These are phyloP conservation scores for Heterohyrax brucei DNA, from an alignment of 2,797 vertebrate species.

Conservation along the genomic window DNA sequence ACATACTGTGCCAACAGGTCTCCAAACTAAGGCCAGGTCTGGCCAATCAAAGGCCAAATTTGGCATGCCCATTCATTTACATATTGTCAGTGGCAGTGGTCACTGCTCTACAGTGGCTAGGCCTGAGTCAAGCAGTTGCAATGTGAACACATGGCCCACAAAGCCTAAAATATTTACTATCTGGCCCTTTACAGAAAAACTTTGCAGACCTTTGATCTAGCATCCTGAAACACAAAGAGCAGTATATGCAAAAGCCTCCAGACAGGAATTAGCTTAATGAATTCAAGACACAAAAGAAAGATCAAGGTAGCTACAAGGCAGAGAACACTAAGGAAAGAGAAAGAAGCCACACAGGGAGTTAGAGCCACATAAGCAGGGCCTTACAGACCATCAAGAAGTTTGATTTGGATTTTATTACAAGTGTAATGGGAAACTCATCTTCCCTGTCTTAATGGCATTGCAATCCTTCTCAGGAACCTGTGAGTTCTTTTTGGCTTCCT, in stretches of 20 bases:
- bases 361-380: neutral
- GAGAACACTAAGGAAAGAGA: neutral
- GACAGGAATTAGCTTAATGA: conserved; percentile 40
- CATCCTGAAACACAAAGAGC: conserved; percentile 44
- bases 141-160: neutral
- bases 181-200: conserved; percentile 3
- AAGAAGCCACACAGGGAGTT: neutral
- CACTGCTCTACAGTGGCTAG: conserved; percentile 12
- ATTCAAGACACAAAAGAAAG: conserved; percentile 57
- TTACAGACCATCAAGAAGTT: conserved; percentile 23
- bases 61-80: neutral
- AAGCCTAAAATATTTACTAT: conserved; percentile 60
- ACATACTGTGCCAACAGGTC: no score
- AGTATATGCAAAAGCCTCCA: neutral
- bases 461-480: neutral
- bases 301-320: neutral
- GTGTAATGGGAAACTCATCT: conserved; percentile 7
- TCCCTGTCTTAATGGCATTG: neutral
- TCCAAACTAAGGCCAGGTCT: conserved; percentile 10
- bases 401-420: conserved; percentile 53
- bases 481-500: conserved; percentile 46
- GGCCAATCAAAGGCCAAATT: neutral
- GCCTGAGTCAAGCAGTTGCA: neutral
- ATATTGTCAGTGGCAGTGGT: conserved; percentile 10
- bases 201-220: conserved; percentile 36